A percentile compares a stretch with the other conserved stretches of the same genome.
These are phyloP conservation scores for Trachelus tabidus DNA, from an alignment of 2,888 invertebrate genomes.

Conservation along the genomic window DNA sequence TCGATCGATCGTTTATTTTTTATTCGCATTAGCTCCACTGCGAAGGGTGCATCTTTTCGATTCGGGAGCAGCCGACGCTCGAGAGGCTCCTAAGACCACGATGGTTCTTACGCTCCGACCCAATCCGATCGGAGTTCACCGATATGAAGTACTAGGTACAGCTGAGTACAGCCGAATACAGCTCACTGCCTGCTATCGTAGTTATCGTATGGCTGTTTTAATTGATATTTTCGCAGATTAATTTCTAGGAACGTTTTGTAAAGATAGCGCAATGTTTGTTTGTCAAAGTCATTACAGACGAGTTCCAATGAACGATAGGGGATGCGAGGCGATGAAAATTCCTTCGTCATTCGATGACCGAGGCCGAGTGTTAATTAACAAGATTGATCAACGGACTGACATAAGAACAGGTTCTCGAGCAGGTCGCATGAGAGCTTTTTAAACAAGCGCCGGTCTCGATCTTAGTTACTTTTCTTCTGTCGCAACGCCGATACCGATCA, in stretches of 20 bases:
- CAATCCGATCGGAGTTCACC: neutral
- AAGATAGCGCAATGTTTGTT: neutral
- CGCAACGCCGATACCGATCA: constrained; percentile 14
- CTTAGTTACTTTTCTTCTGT: constrained; percentile 21
- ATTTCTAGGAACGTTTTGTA: neutral
- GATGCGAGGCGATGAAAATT: constrained; percentile 48
- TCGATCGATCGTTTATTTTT: constrained; percentile 64
- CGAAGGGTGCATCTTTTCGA: constrained; percentile 62
- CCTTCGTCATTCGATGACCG: constrained; percentile 34
- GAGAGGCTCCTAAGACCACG: neutral
- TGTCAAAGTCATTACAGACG: neutral
- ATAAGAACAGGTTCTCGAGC: constrained; percentile 47
- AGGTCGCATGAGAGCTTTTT: constrained; percentile 27
- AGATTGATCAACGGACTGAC: constrained; percentile 56
- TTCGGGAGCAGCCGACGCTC: constrained; percentile 27
- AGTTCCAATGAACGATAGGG: constrained; percentile 32
- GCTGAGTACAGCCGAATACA: neutral
- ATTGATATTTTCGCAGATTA: neutral
- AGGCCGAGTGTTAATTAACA: constrained; percentile 58
- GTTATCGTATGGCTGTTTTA: neutral
- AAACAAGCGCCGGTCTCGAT: constrained; percentile 12
- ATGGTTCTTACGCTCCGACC: neutral
- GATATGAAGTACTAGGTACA: neutral
- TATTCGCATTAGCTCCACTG: constrained; percentile 60
- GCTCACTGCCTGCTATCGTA: neutral